Conservation (phyloP, 2,113 vertebrate species). For the Rhinolophus ferrumequinum region DNA sequence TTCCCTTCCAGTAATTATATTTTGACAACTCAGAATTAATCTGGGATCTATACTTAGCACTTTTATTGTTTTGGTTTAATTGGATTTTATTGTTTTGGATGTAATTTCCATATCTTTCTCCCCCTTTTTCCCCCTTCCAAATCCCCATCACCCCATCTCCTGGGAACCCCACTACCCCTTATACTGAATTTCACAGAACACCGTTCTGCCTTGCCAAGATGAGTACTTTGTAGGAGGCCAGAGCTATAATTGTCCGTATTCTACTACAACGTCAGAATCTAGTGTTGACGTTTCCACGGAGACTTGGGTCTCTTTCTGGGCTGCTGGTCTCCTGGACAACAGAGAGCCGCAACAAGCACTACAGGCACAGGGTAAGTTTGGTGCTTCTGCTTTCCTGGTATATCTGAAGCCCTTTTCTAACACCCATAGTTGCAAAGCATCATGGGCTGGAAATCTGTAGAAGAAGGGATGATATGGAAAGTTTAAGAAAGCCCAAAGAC, state of each 20-base stretch:
- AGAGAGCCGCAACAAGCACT: constrained; percentile 81
- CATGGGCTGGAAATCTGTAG: neutral
- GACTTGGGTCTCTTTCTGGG: constrained; percentile 91
- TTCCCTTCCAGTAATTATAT: neutral
- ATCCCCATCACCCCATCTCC: neutral
- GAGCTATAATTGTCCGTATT: constrained; percentile 83
- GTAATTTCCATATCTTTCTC: constrained; percentile 61
- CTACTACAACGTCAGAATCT: constrained; percentile 85
- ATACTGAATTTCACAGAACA: constrained; percentile 85
- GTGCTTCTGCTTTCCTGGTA: constrained; percentile 43
- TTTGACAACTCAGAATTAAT: neutral
- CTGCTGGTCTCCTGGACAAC: constrained; percentile 86
- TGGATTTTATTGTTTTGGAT: constrained; percentile 20
- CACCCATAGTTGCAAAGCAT: constrained; percentile 11
- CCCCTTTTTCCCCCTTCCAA: neutral
- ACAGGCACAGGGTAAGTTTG: constrained; percentile 82
- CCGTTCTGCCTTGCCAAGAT: constrained; percentile 88
- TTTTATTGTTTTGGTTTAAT: neutral
- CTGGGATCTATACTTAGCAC: neutral
- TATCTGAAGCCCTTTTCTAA: constrained; percentile 25
- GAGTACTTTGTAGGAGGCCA: constrained; percentile 87
- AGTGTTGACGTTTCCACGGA: constrained; percentile 93
- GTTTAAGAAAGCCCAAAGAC: neutral
- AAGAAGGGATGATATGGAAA: neutral
- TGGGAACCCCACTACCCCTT: neutral